Evolutionary conservation across 2,113 vertebrate genomes (phyloP), one percentile per base, ranked within the genome.

Genomic region (Podilymbus podiceps): DNA sequence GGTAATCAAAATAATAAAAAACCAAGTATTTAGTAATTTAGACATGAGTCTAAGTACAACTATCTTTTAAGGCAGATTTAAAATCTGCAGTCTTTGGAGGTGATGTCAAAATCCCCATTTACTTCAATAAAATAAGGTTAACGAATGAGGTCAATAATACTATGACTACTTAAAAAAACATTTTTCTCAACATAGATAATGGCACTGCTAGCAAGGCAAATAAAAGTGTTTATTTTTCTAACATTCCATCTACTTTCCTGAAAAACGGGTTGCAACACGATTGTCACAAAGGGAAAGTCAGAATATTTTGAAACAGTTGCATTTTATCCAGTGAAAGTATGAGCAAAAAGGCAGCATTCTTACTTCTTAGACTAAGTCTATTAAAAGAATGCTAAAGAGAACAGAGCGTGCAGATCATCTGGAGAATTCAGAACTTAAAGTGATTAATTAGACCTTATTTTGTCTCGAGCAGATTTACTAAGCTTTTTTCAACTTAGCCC

Each of bases 391-490:
- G 93, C 88, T 81, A 89, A 93, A 95, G 94, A 92, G 82, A 95
- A 95, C 73, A 76, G 93, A 97, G 90, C 89, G 90, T 90, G 97
- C 15, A 84, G 96, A 98, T 98, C 93, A 97, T 97, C 96, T 93
- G 96, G 96, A 98, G 97, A 98, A 98, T 97, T 98, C 95, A 96
- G 97, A 97, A 97, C 95, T 95, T 97, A 88, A 96, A 98, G 97
- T 98, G 98, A 98, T 99, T 98, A 98, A 98, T 98, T 98, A 98
- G 97, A 97, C 97, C 96, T 97, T 98, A 95, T 97, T 98, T 98
- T 98, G 98, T 98, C 96, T 98, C 64, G 44, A 97, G 89, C 93
- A 97, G 98, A 98, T 98, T 98, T 98, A 97, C 96, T 66, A 94
- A 97, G 96, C 94, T 97, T 98, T 97, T 97, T 97, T 96, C 97